Evolutionary conservation across 2,797 vertebrate species (phyloP).

Genomic region (Anguilla megastoma): DNA sequence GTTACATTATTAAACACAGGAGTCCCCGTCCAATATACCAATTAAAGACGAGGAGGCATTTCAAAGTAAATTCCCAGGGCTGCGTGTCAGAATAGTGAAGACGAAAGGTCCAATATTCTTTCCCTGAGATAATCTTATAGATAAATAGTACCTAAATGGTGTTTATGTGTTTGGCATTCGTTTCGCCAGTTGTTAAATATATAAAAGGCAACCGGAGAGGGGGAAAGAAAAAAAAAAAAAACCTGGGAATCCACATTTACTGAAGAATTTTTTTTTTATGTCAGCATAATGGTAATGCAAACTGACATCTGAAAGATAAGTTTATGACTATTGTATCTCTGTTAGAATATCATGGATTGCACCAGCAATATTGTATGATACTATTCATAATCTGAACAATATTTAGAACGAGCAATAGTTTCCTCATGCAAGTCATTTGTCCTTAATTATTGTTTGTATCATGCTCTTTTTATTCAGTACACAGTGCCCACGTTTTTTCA

Average conservation of each 20-base stretch:
- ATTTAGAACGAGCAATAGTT: too few relatives aligned
- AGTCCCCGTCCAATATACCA: constrained; percentile 49
- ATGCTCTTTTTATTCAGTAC: not conserved
- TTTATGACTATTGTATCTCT: not conserved
- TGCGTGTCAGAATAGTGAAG: constrained; percentile 4
- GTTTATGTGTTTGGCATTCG: not conserved
- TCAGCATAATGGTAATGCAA: not conserved
- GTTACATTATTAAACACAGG: constrained; percentile 59
- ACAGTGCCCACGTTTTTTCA: not conserved
- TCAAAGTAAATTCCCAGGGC: not conserved
- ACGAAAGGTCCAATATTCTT: constrained; percentile 6
- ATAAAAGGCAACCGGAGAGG: not conserved
- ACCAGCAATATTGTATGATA: not conserved
- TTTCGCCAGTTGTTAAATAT: not conserved
- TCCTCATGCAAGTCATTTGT: not conserved
- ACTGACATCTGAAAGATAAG: not conserved
- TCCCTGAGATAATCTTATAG: constrained; percentile 20
- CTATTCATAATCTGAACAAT: not conserved
- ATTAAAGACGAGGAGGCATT: constrained; percentile 9
- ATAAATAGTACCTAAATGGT: not conserved
- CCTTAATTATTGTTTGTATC: not conserved
- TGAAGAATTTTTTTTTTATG: not conserved
- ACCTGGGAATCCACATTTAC: not conserved
- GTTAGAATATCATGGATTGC: not conserved
- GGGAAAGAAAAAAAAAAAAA: not conserved